Percentiles rank a stretch among this genome's conserved stretches.
Evolutionary conservation across 1,140 invertebrate species (phyloP).

Genomic region (Phortica variegata): DNA sequence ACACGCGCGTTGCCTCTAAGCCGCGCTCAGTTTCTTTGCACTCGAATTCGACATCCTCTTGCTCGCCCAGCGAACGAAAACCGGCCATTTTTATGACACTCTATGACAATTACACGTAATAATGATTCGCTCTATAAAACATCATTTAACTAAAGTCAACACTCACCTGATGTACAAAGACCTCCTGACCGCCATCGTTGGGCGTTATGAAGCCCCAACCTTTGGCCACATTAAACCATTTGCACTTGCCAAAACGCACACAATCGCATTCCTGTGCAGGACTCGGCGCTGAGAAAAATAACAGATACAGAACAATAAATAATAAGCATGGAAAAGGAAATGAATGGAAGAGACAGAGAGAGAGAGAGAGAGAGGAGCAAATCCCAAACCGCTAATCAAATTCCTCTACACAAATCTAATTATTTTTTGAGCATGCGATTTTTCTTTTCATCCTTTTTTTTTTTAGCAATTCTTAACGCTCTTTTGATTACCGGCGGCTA

Average conservation of each 20-base stretch:
- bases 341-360: too few relatives aligned
- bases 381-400: too few relatives aligned
- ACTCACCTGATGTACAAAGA: slow-evolving; percentile 87
- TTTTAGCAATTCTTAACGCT: too few relatives aligned
- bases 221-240: slow-evolving; percentile 93
- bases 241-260: slow-evolving; percentile 75
- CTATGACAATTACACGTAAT: slow-evolving; percentile 58
- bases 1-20: slow-evolving; percentile 79
- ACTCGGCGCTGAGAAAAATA: too few relatives aligned
- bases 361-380: too few relatives aligned
- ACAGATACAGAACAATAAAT: too few relatives aligned
- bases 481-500: too few relatives aligned
- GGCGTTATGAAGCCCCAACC: slow-evolving; percentile 91
- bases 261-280: slow-evolving; percentile 51
- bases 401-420: too few relatives aligned
- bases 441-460: too few relatives aligned
- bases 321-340: too few relatives aligned
- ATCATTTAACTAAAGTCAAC: neutral
- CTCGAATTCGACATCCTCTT: slow-evolving; percentile 84
- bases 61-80: slow-evolving; percentile 82
- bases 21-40: slow-evolving; percentile 81
- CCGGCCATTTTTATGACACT: slow-evolving; percentile 86
- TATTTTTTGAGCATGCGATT: too few relatives aligned
- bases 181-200: slow-evolving; percentile 81
- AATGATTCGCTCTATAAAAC: neutral